Percentiles rank a stretch among this genome's conserved stretches.
Evolutionary conservation across 2,113 vertebrate genomes (phyloP).

Genomic region (Rutilus rutilus): DNA sequence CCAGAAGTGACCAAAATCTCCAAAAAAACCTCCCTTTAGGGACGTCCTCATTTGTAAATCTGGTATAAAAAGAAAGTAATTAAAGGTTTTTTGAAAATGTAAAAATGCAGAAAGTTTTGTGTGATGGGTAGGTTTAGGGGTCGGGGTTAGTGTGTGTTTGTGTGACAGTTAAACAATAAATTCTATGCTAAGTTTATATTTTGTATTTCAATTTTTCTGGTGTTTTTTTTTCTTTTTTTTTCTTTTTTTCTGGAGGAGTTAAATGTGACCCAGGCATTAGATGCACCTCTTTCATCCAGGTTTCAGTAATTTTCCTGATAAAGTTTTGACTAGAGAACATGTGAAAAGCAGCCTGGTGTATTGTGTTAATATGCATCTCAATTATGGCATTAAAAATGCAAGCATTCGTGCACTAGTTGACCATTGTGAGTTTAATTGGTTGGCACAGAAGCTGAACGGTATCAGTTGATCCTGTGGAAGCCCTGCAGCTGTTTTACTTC

Average conservation of each 20-base stretch:
- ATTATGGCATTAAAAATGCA: slow-evolving; percentile 50
- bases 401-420: neutral
- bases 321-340: neutral
- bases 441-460: slow-evolving; percentile 1
- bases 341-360: neutral
- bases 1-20: no score
- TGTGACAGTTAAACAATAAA: no score
- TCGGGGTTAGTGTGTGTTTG: no score
- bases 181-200: no score
- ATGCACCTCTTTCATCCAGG: neutral
- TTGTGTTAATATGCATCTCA: slow-evolving; percentile 24
- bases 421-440: slow-evolving; percentile 45
- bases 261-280: neutral
- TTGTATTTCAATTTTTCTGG: neutral
- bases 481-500: slow-evolving; percentile 27
- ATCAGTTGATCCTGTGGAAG: slow-evolving; percentile 16
- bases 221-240: neutral
- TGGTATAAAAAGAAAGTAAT: no score
- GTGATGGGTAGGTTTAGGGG: no score
- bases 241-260: no score
- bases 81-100: no score
- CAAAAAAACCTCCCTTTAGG: no score
- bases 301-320: neutral
- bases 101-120: no score
- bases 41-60: no score